Percentiles rank a stretch among this genome's conserved stretches.
Conservation (phyloP, 2,888 invertebrate species). For the Cybosia mesomella region DNA sequence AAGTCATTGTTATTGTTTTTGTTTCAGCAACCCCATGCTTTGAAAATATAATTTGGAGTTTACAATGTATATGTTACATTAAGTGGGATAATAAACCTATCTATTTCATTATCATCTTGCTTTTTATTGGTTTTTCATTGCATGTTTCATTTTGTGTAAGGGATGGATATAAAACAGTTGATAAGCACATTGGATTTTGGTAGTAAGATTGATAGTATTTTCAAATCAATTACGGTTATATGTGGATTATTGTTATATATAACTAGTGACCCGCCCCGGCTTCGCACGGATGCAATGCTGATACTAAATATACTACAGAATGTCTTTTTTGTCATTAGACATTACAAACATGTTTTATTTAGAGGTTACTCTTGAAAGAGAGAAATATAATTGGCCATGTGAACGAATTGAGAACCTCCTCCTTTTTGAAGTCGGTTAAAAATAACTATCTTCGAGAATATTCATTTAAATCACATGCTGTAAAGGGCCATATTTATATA, state of each 20-base stretch:
- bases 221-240: neutral
- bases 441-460: no score
- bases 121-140: slow-evolving; percentile 51
- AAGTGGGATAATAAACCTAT: slow-evolving; percentile 48
- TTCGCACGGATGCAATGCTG: no score
- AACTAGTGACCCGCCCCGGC: slow-evolving; percentile 14
- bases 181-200: slow-evolving; percentile 29
- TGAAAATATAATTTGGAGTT: slow-evolving; percentile 58
- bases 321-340: no score
- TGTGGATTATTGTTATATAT: slow-evolving; percentile 8
- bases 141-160: slow-evolving; percentile 41
- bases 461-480: no score
- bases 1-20: slow-evolving; percentile 65
- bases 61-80: slow-evolving; percentile 46
- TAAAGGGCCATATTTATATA: no score
- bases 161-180: slow-evolving; percentile 25
- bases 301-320: no score
- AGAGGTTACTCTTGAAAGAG: no score
- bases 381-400: no score
- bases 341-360: no score
- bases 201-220: slow-evolving; percentile 23
- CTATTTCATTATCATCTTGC: slow-evolving; percentile 48
- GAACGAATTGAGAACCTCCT: no score
- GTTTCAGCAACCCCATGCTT: slow-evolving; percentile 76
- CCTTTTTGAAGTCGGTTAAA: no score